Conservation (phyloP, 2,888 invertebrate genomes). For the Tigriopus californicus region DNA sequence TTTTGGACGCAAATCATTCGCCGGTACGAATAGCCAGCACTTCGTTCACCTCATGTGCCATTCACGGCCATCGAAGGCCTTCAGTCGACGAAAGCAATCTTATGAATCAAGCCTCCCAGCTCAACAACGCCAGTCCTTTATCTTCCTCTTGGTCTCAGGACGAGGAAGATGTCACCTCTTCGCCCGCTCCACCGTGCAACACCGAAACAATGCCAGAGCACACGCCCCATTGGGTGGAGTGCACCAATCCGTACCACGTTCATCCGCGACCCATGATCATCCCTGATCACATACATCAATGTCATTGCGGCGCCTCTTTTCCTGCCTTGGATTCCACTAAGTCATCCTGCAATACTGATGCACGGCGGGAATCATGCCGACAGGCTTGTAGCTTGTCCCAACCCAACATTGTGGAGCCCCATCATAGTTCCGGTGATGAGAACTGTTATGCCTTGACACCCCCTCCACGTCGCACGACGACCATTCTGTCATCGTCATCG, state of each 20-base stretch:
- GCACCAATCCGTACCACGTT: slow-evolving; percentile 1
- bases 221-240: not conserved
- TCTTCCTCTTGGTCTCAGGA: not conserved
- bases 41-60: not conserved
- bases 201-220: not conserved
- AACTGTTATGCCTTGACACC: too few relatives aligned
- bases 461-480: too few relatives aligned
- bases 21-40: not conserved
- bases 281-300: not conserved
- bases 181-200: not conserved
- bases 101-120: not conserved
- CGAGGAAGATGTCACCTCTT: not conserved
- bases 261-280: not conserved
- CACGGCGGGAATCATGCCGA: not conserved
- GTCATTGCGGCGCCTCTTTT: not conserved
- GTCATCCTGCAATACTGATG: not conserved
- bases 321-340: not conserved
- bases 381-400: not conserved
- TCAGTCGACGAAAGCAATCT: not conserved
- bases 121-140: not conserved
- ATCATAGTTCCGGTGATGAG: too few relatives aligned
- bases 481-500: too few relatives aligned
- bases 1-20: not conserved
- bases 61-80: not conserved
- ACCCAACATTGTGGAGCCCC: too few relatives aligned